These are phyloP conservation scores for Embiotoca jacksoni DNA, from an alignment of 2,113 vertebrate genomes.

Conservation along the genomic window DNA sequence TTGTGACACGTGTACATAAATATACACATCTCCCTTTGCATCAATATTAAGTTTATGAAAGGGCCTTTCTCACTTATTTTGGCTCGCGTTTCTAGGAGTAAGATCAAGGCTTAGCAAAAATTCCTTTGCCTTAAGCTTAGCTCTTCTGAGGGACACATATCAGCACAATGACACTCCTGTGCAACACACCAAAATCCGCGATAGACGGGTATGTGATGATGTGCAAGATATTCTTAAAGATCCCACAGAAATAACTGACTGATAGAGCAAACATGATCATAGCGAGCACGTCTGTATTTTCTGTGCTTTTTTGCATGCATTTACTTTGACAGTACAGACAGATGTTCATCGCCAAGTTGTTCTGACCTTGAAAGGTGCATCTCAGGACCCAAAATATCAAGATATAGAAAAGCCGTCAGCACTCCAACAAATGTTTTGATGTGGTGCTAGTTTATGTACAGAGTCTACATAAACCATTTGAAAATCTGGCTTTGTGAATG, in stretches of 20 bases:
- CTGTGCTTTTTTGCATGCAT: background rate
- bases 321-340: background rate
- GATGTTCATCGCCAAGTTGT: background rate
- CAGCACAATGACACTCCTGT: background rate
- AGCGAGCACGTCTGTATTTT: background rate
- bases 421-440: background rate
- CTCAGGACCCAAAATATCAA: background rate
- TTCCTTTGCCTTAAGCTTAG: slow-evolving; percentile 1
- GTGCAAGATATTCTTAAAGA: slow-evolving; percentile 16
- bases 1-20: background rate
- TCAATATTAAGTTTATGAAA: slow-evolving; percentile 3
- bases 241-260: slow-evolving; percentile 13
- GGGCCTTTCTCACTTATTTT: slow-evolving; percentile 7
- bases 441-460: background rate
- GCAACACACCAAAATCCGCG: background rate
- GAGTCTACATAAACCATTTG: too few relatives aligned
- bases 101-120: slow-evolving; percentile 15
- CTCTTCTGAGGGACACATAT: slow-evolving; percentile 30
- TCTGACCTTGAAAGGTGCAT: background rate
- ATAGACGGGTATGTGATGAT: slow-evolving; percentile 3
- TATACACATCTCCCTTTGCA: background rate
- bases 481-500: too few relatives aligned
- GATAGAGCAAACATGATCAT: background rate
- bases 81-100: background rate
- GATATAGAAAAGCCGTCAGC: background rate